phyloP scores from a whole-genome alignment of 2,113 vertebrate species.

The Ageneiosus marmoratus region DNA sequence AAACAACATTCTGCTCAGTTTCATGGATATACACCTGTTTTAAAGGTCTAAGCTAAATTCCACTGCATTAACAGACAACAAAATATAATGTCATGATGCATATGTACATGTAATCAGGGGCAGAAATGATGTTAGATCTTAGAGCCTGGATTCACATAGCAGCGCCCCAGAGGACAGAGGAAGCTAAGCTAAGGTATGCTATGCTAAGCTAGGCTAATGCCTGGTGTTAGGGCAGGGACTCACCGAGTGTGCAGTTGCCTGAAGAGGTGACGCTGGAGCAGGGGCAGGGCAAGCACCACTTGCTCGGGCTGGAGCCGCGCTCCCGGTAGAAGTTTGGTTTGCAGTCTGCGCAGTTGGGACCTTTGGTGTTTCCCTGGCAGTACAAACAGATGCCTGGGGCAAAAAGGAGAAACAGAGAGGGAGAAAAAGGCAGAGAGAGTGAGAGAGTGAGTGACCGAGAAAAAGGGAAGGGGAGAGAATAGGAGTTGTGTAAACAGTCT shows the following conservation, averaged over 20 bases:
- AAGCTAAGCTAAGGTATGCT: conserved; percentile 8
- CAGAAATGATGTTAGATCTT: conserved; percentile 15
- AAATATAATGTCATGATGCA: conserved; percentile 17
- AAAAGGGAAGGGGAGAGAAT: conserved; percentile 44
- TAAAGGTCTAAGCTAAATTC: neutral
- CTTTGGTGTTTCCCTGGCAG: conserved; percentile 79
- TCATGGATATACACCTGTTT: conserved; percentile 31
- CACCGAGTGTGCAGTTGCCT: conserved; percentile 77
- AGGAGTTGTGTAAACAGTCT: conserved; percentile 42
- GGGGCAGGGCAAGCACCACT: conserved; percentile 74
- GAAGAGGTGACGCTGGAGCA: conserved; percentile 81
- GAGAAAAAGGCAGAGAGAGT: neutral
- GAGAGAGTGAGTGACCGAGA: neutral
- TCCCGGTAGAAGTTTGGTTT: conserved; percentile 73
- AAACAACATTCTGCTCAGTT: conserved; percentile 1
- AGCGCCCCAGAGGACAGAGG: neutral
- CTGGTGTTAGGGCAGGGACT: conserved; percentile 53
- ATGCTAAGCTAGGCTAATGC: conserved; percentile 22
- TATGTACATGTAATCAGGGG: conserved; percentile 1
- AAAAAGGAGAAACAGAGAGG: conserved; percentile 31
- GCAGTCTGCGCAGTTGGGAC: conserved; percentile 77
- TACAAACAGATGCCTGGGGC: conserved; percentile 75
- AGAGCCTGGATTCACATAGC: conserved; percentile 10
- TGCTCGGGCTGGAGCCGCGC: conserved; percentile 33
- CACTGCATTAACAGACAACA: neutral